Evolutionary conservation across 2,797 vertebrate species (phyloP).

Genomic region (Halcyon leucocephala): DNA sequence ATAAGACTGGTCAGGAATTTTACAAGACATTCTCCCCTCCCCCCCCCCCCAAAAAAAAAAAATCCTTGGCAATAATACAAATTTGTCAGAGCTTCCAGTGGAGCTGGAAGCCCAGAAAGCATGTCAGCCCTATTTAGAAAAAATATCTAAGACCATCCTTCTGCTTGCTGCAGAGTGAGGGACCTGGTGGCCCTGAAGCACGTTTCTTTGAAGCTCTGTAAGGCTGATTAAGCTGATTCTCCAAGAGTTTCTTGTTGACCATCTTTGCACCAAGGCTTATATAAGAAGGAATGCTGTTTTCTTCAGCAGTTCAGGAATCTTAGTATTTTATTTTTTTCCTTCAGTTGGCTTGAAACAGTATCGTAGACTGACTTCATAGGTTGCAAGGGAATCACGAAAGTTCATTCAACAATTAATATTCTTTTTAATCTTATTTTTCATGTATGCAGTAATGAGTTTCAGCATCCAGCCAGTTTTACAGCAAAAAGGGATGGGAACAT

Average conservation of each 20-base stretch:
- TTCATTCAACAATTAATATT: not conserved
- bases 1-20: conserved; percentile 35
- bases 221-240: not conserved
- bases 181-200: not conserved
- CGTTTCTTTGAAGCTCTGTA: not conserved
- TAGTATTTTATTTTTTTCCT: not conserved
- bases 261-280: not conserved
- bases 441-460: not conserved
- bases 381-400: not conserved
- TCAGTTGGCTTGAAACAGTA: not conserved
- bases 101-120: not conserved
- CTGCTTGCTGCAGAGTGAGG: not conserved
- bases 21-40: not conserved
- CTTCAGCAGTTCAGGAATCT: not conserved
- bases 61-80: not conserved
- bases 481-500: not conserved
- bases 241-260: not conserved
- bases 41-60: not conserved
- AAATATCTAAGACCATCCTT: not conserved
- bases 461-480: not conserved
- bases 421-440: not conserved
- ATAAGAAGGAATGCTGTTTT: not conserved
- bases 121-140: not conserved
- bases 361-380: not conserved
- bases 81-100: not conserved